Percentiles rank a stretch among this genome's conserved stretches.
These are phyloP conservation scores for Ahaetulla prasina DNA, from an alignment of 2,113 vertebrate species.

Conservation along the genomic window DNA sequence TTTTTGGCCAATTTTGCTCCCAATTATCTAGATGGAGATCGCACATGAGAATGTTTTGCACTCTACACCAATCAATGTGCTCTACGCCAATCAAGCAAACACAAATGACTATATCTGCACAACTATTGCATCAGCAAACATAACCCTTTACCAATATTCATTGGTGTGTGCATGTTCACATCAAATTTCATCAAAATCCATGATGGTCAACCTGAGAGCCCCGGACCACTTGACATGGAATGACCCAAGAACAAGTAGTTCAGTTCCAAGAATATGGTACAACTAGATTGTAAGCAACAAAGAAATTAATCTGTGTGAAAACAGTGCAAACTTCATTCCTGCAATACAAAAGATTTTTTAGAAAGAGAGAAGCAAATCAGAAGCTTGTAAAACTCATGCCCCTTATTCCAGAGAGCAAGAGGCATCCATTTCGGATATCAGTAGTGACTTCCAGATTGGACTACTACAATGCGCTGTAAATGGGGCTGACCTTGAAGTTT, in stretches of 20 bases:
- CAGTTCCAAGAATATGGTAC: not conserved
- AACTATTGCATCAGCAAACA: no score
- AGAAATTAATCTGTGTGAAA: not conserved
- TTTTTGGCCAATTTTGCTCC: no score
- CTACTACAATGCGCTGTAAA: not conserved
- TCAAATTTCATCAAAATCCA: no score
- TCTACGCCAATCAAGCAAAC: no score
- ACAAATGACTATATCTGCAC: no score
- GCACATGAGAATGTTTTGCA: no score
- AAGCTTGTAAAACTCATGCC: not conserved
- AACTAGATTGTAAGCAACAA: not conserved
- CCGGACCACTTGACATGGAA: no score
- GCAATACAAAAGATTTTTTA: not conserved
- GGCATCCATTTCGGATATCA: not conserved
- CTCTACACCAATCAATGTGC: no score
- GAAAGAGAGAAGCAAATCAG: not conserved
- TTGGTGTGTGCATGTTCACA: no score
- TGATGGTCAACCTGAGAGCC: no score
- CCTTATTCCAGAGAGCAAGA: not conserved
- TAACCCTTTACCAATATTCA: no score
- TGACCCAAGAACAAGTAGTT: not conserved
- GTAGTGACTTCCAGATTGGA: not conserved
- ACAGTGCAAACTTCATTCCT: not conserved
- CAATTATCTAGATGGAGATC: no score
- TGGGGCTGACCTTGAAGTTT: not conserved